Evolutionary conservation across 2,113 vertebrate genomes (phyloP), one percentile per base, ranked within the genome.

Genomic region (Numenius arquata): DNA sequence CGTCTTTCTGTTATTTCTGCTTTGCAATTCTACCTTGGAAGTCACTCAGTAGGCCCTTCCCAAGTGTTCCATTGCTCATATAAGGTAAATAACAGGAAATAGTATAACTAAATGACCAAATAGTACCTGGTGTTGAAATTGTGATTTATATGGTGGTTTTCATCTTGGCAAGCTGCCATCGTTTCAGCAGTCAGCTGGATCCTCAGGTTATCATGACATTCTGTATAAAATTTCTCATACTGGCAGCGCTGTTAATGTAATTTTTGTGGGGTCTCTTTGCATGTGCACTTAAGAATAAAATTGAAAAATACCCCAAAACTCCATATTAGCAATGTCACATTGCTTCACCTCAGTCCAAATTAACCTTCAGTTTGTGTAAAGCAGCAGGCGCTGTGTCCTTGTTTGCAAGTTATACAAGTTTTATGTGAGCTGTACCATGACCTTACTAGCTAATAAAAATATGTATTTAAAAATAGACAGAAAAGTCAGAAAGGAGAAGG

Each of bases 381-480:
- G 56, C 83, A 89, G 90, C 76, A 82, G 38, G 47, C 14, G 1
- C 58, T 36, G 70, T 65, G 88, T 76, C 83, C 74, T 95, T 97
- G 80, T 74, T 93, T 90, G 56, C 41, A 85, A 83, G 76, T 70
- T 77, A 85, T 52, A 23, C 34, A 73, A 81, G 61, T 82, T 92
- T 95, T 88, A 86, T 72, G 34, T 74, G 80, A 63, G n/a, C 52
- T 89, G 50, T 86, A 45, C 53, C 34, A 18, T 84, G 89, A 73
- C 84, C 92, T 95, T 71, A 59, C 41, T 43, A 88, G 47, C 81
- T 85, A 95, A 92, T 89, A 93, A 95, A 96, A 91, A 88, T 40
- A 90, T 23, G 9, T 94, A 62, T 92, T 94, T 94, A 90, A 92
- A 95, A 91, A 96, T 78, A 96, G 93, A 74, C 14, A 63, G 86